Evolutionary conservation across 2,888 invertebrate species (phyloP).

Genomic region (Nemotelus nigrinus): DNA sequence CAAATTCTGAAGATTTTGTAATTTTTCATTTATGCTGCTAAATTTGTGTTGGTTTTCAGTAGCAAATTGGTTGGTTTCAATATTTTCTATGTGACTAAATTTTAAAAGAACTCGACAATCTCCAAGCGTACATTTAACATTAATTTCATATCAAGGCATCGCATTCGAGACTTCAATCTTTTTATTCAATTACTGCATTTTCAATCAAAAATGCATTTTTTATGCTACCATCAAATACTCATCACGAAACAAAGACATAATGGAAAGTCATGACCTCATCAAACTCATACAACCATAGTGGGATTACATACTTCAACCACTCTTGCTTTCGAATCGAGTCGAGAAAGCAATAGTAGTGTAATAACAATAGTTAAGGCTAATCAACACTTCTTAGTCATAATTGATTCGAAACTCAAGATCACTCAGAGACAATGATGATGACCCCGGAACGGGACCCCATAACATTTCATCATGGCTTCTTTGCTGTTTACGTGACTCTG

Average conservation of each 20-base stretch:
- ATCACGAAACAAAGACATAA: neutral
- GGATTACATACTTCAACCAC: constrained; percentile 1
- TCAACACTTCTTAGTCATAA: constrained; percentile 22
- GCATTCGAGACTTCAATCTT: neutral
- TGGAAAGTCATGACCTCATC: neutral
- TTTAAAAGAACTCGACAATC: too few relatives aligned
- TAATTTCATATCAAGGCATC: neutral
- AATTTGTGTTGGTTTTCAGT: too few relatives aligned
- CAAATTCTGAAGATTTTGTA: too few relatives aligned
- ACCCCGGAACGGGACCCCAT: neutral
- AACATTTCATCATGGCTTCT: neutral
- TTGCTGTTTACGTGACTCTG: neutral
- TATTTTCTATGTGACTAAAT: too few relatives aligned
- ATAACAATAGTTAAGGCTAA: constrained; percentile 15
- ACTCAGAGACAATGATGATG: constrained; percentile 5
- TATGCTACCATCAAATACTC: neutral
- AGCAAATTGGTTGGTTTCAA: too few relatives aligned
- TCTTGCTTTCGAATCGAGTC: constrained; percentile 18
- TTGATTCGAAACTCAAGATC: constrained; percentile 35
- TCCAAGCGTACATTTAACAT: constrained; percentile 2
- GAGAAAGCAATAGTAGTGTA: constrained; percentile 11
- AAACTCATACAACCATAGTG: neutral
- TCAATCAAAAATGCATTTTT: constrained; percentile 29
- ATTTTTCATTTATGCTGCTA: too few relatives aligned
- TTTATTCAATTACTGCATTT: constrained; percentile 11